Percentiles rank a stretch among this genome's conserved stretches.
Conservation (phyloP, 2,113 vertebrate genomes). For the Microcebus jonahi region DNA sequence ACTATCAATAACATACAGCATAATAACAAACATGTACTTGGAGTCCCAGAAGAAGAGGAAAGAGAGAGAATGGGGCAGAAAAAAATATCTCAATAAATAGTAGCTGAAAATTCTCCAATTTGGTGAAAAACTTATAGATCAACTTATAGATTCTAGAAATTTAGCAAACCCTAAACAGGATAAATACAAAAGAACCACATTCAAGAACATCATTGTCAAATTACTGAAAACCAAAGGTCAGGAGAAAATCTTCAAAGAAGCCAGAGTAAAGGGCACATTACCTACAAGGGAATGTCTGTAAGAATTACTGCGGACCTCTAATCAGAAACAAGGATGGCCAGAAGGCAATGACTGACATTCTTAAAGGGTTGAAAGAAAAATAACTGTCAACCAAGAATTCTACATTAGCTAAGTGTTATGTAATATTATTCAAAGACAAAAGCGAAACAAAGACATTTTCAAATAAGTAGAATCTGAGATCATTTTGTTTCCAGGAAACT, state of each 20-base stretch:
- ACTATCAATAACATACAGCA: neutral
- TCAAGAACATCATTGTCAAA: neutral
- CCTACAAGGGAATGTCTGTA: accelerated
- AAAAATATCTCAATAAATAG: neutral
- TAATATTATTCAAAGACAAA: neutral
- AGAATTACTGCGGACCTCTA: neutral
- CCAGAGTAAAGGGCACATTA: neutral
- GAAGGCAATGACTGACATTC: neutral
- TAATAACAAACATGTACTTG: neutral
- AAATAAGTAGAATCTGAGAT: neutral
- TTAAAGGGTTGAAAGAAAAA: neutral
- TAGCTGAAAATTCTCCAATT: neutral
- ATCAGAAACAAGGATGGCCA: neutral
- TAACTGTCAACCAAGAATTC: neutral
- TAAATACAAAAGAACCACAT: neutral
- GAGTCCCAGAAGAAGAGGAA: neutral
- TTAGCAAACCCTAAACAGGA: neutral
- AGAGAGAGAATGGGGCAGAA: neutral
- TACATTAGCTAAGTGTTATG: neutral
- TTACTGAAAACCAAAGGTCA: neutral
- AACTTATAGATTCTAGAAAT: neutral
- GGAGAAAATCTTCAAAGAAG: neutral
- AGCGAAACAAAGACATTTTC: neutral
- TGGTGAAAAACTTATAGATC: neutral
- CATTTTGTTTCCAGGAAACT: neutral